Base-by-base conservation (phyloP, 35 echinoderm and acorn worm genomes). In the Ophioderma brevispina region DNA sequence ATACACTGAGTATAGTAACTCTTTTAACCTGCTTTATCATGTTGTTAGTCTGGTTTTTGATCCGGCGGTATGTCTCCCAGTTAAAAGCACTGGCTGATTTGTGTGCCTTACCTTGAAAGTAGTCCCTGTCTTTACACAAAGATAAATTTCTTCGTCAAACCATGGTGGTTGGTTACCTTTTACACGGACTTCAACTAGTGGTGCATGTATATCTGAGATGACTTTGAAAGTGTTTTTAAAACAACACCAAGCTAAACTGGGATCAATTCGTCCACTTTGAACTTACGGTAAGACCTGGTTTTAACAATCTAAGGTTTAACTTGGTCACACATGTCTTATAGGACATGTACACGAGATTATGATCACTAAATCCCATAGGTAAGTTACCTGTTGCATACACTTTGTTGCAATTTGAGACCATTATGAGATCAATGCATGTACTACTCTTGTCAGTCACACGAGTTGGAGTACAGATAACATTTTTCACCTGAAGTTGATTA, bases 131-230 rank as follows among this genome's bases (percentile, higher is more conserved):
- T 41, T 83, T 41, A 33, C 38, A 83, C 23, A 83, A n/a, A 0
- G 81, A 83, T 21, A 46, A 50, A 83, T 83, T n/a, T 83, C 81
- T 46, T 83, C 31, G 39, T 83, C 50, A 49, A 83, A 83, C 81
- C 81, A 83, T 17, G 81, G 39, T 18, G 81, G 81, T 30, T 43
- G 42, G 42, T 83, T 83, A 0, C 81, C 81, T 33, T 49, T 83
- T 1, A 83, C 42, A 83, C 42, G 40, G 28, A 83, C 42, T 49
- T 83, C 81, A 36, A 83, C 32, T 36, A 33, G 42, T 5, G 81
- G 81, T 83, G 81, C 81, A 83, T 83, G 81, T 13, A 49, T 39
- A 83, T 83, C 81, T 31, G 39, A 39, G 4, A 83, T 50, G 13
- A 49, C 38, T 36, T 15, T 83, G 32, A 83, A 83, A 0, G 18